A percentile compares a stretch with the other conserved stretches of the same genome.
phyloP scores from a whole-genome alignment of 2,113 vertebrate genomes.

The Cettia cetti region DNA sequence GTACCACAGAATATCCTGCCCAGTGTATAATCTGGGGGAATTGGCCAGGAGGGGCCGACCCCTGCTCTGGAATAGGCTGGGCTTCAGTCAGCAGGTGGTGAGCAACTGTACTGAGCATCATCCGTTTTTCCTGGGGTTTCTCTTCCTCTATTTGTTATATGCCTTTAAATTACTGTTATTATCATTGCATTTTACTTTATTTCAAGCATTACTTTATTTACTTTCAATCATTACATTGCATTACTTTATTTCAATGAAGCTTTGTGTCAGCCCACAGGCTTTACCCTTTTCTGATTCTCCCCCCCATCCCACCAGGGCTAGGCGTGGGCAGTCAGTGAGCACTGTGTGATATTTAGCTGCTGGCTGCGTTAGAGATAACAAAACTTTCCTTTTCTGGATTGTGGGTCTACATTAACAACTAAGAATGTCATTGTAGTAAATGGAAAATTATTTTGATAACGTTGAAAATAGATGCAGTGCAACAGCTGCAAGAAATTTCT shows the following conservation, averaged over 20 bases:
- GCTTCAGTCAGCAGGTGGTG: fast-evolving
- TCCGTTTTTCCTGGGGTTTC: background rate
- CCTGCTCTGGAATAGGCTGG: background rate
- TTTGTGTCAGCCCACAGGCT: background rate
- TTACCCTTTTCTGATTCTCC: background rate
- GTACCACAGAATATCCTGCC: background rate
- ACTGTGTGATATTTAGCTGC: background rate
- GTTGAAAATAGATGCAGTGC: background rate
- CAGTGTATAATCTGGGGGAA: background rate
- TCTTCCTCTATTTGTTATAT: background rate
- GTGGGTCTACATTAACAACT: background rate
- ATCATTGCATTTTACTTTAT: background rate
- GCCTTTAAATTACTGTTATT: background rate
- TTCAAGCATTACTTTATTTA: background rate
- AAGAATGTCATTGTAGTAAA: background rate
- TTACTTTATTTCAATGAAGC: background rate
- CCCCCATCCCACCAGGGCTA: background rate
- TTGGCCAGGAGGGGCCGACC: background rate
- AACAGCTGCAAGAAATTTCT: constrained; percentile 6
- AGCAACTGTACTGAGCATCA: background rate
- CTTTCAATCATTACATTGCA: background rate
- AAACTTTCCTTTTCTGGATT: background rate
- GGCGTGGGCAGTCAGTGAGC: background rate
- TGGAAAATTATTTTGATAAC: background rate
- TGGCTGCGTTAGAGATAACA: background rate